Evolutionary conservation across 2,113 vertebrate genomes (phyloP).

Genomic region (Micromys minutus): DNA sequence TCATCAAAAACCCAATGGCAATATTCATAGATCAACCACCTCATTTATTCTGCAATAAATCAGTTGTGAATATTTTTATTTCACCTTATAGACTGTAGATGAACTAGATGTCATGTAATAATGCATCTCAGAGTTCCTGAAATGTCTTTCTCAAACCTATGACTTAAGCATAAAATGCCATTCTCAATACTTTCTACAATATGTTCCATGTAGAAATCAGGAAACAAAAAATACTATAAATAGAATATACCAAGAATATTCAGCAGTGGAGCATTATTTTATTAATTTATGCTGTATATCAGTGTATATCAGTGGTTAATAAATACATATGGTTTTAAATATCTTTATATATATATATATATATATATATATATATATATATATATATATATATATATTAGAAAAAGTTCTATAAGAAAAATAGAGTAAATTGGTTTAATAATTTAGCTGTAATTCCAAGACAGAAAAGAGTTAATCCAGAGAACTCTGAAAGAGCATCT

Average conservation of each 20-base stretch:
- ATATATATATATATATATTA: neutral
- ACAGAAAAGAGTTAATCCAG: neutral
- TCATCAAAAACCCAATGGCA: neutral
- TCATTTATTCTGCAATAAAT: neutral
- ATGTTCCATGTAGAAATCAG: neutral
- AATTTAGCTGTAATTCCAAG: neutral
- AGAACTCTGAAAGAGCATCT: neutral
- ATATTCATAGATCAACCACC: neutral
- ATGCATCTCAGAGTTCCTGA: neutral
- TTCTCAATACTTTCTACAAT: neutral
- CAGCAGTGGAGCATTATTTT: neutral
- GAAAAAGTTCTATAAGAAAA: neutral
- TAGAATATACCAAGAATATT: too few relatives aligned
- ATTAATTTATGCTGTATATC: neutral
- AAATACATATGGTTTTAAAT: conserved; percentile 6
- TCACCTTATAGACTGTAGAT: neutral
- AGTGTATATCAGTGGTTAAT: neutral
- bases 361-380: neutral
- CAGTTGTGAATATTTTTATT: neutral
- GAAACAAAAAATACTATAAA: too few relatives aligned
- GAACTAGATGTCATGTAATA: neutral
- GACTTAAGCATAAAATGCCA: neutral
- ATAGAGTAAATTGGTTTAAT: neutral
- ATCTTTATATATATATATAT: neutral
- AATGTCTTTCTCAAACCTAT: neutral